Evolutionary conservation across 2,113 vertebrate genomes (phyloP), one percentile per base, ranked within the genome.

Genomic region (Jaculus jaculus): DNA sequence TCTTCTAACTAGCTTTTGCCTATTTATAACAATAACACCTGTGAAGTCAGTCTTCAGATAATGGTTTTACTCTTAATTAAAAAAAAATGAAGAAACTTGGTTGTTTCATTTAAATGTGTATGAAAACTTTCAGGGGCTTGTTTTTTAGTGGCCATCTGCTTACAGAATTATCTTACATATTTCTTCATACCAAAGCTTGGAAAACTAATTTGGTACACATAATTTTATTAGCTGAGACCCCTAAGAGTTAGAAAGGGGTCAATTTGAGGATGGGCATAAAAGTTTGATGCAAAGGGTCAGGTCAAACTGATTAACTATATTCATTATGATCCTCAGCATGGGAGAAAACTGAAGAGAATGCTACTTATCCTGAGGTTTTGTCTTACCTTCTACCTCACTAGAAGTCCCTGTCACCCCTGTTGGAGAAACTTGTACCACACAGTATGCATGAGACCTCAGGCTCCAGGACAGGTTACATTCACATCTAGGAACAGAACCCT

Each of bases 161-260:
- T 74, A 74, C 68, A 7, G 74, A 83, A 82, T 72, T 74, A 75
- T 84, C 54, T 75, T 92, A 75, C 32, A 79, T 58, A 87, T 34
- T 32, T 68, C n/a, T 89, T 10, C 7, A 9, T 66, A 92, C 23
- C 42, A 85, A 90, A 90, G n/a, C 72, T 71, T 95, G 61, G 34
- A 39, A 65, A 84, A 89, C 47, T 91, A 86, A 34, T 23, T 60
- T 77, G n/a, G 37, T 79, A 83, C 23, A 37, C 42, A 73, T 39
- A 66, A 72, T 66, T 93, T 93, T 78, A 92, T 69, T 84, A 80
- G 28, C n/a, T 86, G 39, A 94, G 51, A 79, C 88, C 84, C 86
- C 68, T 88, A 42, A 60, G 24, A 90, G 86, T 30, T 5, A 72
- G 28, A 16, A 81, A 21, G 37, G 4, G 5, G 7, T 69, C 87